Evolutionary conservation across 64 coral and sea anemone species (phyloP).

Genomic region (Montipora sp.): DNA sequence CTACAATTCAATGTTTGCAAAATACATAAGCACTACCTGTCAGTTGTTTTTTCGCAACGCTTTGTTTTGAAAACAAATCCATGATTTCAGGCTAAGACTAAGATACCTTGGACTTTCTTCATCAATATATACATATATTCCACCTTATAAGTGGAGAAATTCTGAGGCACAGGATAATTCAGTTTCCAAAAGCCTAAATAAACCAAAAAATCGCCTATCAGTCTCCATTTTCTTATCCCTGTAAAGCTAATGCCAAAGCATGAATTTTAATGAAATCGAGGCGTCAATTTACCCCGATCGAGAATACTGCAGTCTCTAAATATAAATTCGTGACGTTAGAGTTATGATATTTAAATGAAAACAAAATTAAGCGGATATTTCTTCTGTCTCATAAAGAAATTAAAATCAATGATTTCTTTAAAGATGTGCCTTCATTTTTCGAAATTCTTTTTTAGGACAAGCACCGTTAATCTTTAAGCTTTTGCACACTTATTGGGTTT

Average conservation of each 20-base stretch:
- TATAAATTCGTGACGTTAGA: conserved; percentile 43
- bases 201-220: background rate
- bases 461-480: background rate
- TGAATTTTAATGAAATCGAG: conserved; percentile 30
- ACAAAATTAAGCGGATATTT: background rate
- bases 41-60: background rate
- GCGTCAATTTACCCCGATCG: background rate
- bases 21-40: background rate
- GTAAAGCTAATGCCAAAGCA: background rate
- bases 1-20: background rate
- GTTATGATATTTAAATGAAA: conserved; percentile 30
- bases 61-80: background rate
- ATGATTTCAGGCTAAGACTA: background rate
- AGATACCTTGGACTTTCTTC: background rate
- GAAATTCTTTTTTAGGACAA: background rate
- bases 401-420: background rate
- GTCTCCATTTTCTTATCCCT: background rate
- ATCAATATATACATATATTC: background rate
- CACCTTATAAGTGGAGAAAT: background rate
- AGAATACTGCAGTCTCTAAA: background rate
- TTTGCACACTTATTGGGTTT: background rate
- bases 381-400: background rate
- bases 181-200: background rate
- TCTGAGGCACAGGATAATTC: background rate
- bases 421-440: background rate